Conservation (phyloP, 2,797 vertebrate species). For the Spinus pinus region DNA sequence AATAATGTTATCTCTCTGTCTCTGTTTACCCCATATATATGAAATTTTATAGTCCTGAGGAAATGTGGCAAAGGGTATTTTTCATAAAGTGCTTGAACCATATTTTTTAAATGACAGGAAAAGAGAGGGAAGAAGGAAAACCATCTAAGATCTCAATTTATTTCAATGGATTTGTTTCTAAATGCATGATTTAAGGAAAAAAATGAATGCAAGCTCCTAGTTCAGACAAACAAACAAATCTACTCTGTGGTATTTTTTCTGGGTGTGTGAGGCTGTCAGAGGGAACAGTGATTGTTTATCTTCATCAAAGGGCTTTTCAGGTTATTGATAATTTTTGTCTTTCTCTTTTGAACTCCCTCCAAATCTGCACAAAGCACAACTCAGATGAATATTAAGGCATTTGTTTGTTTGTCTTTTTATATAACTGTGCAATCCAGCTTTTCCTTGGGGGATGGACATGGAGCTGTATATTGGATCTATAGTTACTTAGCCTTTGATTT, state of each 20-base stretch:
- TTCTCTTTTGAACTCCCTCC: neutral
- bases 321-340: neutral
- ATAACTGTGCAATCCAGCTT: neutral
- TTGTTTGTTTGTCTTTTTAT: neutral
- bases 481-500: neutral
- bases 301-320: neutral
- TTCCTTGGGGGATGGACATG: neutral
- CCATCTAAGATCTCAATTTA: neutral
- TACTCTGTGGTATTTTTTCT: neutral
- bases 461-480: neutral
- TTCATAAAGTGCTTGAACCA: neutral
- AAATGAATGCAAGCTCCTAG: neutral
- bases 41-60: neutral
- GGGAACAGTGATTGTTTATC: neutral
- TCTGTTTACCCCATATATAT: neutral
- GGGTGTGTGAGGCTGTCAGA: neutral
- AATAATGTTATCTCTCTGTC: neutral
- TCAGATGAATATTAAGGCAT: neutral
- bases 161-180: neutral
- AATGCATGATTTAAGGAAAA: neutral
- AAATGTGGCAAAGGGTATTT: neutral
- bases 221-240: neutral
- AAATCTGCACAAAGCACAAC: neutral
- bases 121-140: neutral
- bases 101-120: neutral